Evolutionary conservation across 2,888 invertebrate species (phyloP).

Genomic region (Tachina grossa): DNA sequence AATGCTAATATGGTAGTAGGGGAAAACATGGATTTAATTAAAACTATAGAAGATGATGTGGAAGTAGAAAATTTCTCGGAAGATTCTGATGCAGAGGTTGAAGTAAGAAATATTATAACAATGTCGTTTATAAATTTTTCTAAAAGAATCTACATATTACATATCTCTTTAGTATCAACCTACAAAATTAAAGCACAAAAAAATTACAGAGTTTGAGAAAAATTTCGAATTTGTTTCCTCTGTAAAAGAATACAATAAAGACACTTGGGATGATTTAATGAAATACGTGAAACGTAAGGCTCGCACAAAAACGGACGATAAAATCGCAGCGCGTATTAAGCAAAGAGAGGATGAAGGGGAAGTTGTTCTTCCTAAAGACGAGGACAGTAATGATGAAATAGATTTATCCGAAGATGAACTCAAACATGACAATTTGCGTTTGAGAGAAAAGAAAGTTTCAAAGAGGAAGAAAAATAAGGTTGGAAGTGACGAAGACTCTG

Average conservation of each 20-base stretch:
- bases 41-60: conserved; percentile 92
- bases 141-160: conserved; percentile 34
- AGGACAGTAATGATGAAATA: conserved; percentile 83
- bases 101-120: conserved; percentile 84
- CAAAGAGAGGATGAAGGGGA: conserved; percentile 82
- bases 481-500: conserved; percentile 82
- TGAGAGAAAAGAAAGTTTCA: conserved; percentile 86
- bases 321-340: conserved; percentile 87
- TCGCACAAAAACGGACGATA: conserved; percentile 92
- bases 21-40: conserved; percentile 86
- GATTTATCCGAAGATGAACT: conserved; percentile 90
- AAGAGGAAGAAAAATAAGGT: conserved; percentile 83
- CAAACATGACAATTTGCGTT: conserved; percentile 87
- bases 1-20: conserved; percentile 56
- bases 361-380: conserved; percentile 84
- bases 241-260: conserved; percentile 90
- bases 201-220: conserved; percentile 90
- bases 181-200: conserved; percentile 88
- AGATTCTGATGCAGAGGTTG: conserved; percentile 91
- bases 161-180: conserved; percentile 88
- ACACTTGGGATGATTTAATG: conserved; percentile 91
- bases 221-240: conserved; percentile 91
- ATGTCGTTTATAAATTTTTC: background rate
- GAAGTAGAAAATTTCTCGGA: conserved; percentile 91
- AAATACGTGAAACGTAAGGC: conserved; percentile 92